phyloP scores from a whole-genome alignment of 2,797 vertebrate species.

The Natrix natrix region DNA sequence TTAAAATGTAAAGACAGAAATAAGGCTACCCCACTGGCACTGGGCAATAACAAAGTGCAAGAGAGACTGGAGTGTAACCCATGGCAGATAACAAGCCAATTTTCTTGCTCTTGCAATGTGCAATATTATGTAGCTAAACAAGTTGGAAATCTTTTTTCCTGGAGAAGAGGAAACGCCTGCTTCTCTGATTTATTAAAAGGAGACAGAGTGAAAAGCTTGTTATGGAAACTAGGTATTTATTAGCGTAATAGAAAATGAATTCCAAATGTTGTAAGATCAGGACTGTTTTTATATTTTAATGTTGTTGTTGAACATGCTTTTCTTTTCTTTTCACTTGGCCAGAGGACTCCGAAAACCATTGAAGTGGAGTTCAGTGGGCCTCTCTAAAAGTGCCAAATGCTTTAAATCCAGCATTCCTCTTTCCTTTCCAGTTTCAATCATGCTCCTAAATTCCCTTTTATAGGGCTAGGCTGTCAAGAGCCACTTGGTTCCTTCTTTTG shows the following conservation, averaged over 20 bases:
- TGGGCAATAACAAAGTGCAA: neutral
- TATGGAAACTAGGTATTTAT: neutral
- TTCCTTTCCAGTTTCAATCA: slow-evolving; percentile 35
- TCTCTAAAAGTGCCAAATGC: slow-evolving; percentile 37
- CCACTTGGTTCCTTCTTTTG: slow-evolving; percentile 9
- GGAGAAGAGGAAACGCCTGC: neutral
- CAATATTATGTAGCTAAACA: neutral
- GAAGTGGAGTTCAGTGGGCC: slow-evolving; percentile 38
- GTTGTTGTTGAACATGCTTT: neutral
- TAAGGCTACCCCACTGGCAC: neutral
- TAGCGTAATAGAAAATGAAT: neutral
- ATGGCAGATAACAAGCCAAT: neutral
- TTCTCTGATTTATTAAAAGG: neutral
- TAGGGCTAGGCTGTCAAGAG: slow-evolving; percentile 35
- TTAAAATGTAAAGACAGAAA: neutral
- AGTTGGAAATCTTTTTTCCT: neutral
- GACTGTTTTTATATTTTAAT: neutral
- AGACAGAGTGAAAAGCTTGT: neutral
- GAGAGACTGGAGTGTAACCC: neutral
- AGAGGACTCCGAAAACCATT: slow-evolving; percentile 10
- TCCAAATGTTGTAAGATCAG: neutral
- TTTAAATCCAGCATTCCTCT: slow-evolving; percentile 50
- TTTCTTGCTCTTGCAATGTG: neutral
- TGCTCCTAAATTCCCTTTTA: slow-evolving; percentile 60
- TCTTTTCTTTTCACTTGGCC: slow-evolving; percentile 22